Evolutionary conservation across 1,140 invertebrate genomes (phyloP).

Genomic region (Scaptomyza montana): DNA sequence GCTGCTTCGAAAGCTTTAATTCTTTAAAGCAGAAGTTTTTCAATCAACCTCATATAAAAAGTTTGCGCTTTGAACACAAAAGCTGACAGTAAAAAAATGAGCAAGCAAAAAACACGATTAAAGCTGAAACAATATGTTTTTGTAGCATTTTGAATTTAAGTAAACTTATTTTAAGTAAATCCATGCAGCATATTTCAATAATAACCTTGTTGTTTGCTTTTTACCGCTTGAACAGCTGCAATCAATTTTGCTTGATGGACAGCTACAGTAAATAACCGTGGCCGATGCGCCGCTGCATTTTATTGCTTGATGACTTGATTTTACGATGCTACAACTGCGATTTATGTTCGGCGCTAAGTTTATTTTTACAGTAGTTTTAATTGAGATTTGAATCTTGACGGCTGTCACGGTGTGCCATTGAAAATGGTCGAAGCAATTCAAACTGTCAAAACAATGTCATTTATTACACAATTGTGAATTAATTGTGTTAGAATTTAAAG

Average conservation of each 20-base stretch:
- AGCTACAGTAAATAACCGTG: background rate
- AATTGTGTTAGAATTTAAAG: constrained; percentile 3
- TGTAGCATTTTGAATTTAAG: background rate
- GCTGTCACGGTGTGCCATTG: background rate
- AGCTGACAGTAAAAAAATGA: constrained; percentile 48
- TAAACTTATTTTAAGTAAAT: background rate
- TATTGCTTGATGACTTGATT: constrained; percentile 36
- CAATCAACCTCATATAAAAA: constrained; percentile 23
- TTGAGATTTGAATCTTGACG: constrained; percentile 17
- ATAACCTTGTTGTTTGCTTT: constrained; percentile 28
- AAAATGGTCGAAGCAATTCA: constrained; percentile 34
- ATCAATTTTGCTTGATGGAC: constrained; percentile 12
- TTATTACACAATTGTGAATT: constrained; percentile 55
- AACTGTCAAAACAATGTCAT: constrained; percentile 56
- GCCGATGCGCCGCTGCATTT: constrained; percentile 46
- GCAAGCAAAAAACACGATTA: background rate
- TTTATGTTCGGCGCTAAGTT: constrained; percentile 3
- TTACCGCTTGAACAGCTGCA: constrained; percentile 17
- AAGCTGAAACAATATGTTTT: constrained; percentile 1
- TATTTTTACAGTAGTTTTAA: constrained; percentile 16
- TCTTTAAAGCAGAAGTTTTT: constrained; percentile 55
- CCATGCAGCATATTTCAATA: constrained; percentile 54
- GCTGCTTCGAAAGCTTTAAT: constrained; percentile 6
- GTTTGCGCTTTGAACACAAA: constrained; percentile 25
- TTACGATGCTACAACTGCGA: constrained; percentile 33